Evolutionary conservation across 2,888 invertebrate genomes (phyloP).

Genomic region (Orthonevra nobilis): DNA sequence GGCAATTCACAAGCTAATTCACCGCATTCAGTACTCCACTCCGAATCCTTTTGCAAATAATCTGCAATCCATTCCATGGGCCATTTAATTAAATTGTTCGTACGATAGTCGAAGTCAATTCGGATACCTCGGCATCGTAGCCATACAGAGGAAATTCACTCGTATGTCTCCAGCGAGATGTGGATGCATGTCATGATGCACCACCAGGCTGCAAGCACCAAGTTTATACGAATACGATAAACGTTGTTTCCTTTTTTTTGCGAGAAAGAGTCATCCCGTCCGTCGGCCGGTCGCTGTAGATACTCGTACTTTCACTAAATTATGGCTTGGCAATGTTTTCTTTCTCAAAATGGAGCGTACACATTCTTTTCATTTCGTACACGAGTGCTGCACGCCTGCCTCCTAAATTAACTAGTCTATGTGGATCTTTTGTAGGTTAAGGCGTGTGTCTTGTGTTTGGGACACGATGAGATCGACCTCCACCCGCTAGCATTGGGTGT

Average conservation of each 20-base stretch:
- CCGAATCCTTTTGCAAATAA: slow-evolving; percentile 50
- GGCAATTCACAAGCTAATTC: too few species aligned
- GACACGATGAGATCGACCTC: slow-evolving; percentile 64
- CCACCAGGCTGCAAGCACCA: slow-evolving; percentile 36
- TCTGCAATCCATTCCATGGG: slow-evolving; percentile 72
- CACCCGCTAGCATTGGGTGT: slow-evolving; percentile 66
- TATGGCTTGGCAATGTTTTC: slow-evolving; percentile 64
- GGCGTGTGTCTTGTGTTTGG: slow-evolving; percentile 36
- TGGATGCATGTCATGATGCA: slow-evolving; percentile 48
- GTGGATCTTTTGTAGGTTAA: slow-evolving; percentile 48
- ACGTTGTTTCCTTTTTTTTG: too few species aligned
- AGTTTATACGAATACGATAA: too few species aligned
- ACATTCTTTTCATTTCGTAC: slow-evolving; percentile 43
- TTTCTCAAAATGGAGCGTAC: slow-evolving; percentile 44
- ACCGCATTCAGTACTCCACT: too few species aligned
- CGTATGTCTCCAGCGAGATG: slow-evolving; percentile 28
- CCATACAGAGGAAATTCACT: slow-evolving; percentile 55
- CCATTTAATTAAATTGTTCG: slow-evolving; percentile 76
- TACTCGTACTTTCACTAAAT: slow-evolving; percentile 70
- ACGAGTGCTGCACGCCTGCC: slow-evolving; percentile 31
- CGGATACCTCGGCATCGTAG: slow-evolving; percentile 38
- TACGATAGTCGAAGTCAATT: slow-evolving; percentile 48
- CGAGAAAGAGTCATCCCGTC: slow-evolving; percentile 24
- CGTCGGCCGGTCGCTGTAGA: slow-evolving; percentile 28
- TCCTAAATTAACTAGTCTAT: slow-evolving; percentile 26